These are phyloP conservation scores for Myotis myotis DNA, from an alignment of 2,797 vertebrate genomes.

Conservation along the genomic window DNA sequence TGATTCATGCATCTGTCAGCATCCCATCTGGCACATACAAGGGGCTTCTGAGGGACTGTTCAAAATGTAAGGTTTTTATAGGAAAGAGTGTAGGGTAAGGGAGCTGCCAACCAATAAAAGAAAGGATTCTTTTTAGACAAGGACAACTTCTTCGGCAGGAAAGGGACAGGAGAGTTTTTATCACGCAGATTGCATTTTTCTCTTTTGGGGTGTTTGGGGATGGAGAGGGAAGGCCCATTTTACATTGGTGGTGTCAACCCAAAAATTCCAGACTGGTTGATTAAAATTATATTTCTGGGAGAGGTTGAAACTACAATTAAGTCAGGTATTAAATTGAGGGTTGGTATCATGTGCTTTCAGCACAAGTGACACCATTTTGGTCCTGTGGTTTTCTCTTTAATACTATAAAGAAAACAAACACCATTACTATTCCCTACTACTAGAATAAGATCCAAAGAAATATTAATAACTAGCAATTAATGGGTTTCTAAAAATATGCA, in stretches of 20 bases:
- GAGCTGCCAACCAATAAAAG: background rate
- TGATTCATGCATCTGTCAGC: background rate
- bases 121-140: background rate
- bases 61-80: background rate
- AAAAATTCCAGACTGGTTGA: background rate
- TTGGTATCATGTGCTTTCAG: background rate
- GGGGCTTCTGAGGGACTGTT: background rate
- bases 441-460: background rate
- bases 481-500: background rate
- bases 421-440: background rate
- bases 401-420: background rate
- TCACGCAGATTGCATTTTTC: background rate
- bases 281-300: background rate
- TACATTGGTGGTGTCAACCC: background rate
- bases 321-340: background rate
- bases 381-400: background rate
- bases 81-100: background rate
- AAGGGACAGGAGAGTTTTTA: background rate
- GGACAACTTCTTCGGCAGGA: background rate
- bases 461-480: background rate
- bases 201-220: background rate
- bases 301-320: background rate
- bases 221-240: background rate
- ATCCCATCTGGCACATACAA: background rate
- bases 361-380: background rate